Percentiles rank a stretch among this genome's conserved stretches.
Conservation (phyloP, 2,797 vertebrate species). For the Otolemur crassicaudatus region DNA sequence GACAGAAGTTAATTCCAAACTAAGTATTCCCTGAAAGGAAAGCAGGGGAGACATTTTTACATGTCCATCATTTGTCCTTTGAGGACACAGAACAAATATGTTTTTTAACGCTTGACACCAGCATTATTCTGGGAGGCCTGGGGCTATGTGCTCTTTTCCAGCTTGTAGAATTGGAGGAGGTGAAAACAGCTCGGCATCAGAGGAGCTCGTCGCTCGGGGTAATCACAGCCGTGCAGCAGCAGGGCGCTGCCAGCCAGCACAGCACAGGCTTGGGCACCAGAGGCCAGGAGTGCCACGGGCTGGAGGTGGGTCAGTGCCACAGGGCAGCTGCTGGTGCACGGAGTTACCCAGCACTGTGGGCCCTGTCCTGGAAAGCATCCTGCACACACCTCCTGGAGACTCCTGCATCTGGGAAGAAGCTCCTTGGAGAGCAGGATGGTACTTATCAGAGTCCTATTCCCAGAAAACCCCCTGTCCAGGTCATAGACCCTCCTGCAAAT, state of each 20-base stretch:
- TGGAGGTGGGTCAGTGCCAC: not conserved
- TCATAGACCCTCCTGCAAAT: not conserved
- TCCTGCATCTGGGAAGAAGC: conserved; percentile 79
- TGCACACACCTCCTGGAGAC: conserved; percentile 59
- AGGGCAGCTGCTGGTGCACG: not conserved
- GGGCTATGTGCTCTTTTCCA: conserved; percentile 89
- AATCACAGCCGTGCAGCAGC: conserved; percentile 85
- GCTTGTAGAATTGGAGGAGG: conserved; percentile 83
- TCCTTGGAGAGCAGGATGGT: conserved; percentile 70
- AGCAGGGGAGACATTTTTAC: conserved; percentile 89
- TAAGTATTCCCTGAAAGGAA: conserved; percentile 88
- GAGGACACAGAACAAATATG: conserved; percentile 90
- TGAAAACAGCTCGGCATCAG: conserved; percentile 86
- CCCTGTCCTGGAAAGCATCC: conserved; percentile 76
- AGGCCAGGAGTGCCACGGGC: rapidly evolving
- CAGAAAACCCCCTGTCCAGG: not conserved
- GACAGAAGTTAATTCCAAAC: conserved; percentile 91
- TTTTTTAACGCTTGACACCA: conserved; percentile 88
- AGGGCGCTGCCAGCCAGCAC: conserved; percentile 83
- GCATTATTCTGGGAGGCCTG: conserved; percentile 88
- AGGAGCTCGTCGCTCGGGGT: conserved; percentile 85
- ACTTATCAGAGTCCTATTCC: conserved; percentile 80
- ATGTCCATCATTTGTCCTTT: conserved; percentile 89
- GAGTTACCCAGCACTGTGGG: conserved; percentile 74
- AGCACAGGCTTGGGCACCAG: conserved; percentile 77